Base-by-base conservation (phyloP, 2,113 vertebrate species). In the Phalacrocorax aristotelis region DNA sequence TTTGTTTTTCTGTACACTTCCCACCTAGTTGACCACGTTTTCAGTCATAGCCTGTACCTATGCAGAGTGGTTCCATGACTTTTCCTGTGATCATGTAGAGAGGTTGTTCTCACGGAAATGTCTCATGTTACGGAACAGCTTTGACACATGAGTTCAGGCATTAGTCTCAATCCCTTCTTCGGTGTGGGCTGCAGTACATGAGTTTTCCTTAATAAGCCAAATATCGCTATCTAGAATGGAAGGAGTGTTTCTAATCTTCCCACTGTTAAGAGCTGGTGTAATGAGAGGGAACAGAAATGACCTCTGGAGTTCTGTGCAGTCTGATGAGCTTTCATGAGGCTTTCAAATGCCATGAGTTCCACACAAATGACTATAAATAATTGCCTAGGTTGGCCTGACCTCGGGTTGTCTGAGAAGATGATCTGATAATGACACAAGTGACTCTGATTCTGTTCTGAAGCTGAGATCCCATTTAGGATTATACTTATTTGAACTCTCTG, bases 371-470 rank as follows among this genome's bases (percentile, higher is more conserved):
- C 97, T 97, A 87, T 89, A 97, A 97, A 97, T 95, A 96, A 97
- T 95, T 96, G 95, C 92, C 90, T 94, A 87, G 97, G 97, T 97
- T 97, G 97, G 96, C 95, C 94, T 97, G 97, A 97, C 97, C 97
- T 97, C 3, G 69, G 83, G 64, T 86, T 96, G 95, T 93, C 88
- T 92, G 88, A 95, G 96, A 83, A 90, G 96, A 97, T 96, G 96
- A 96, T 96, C 95, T 96, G 97, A 97, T 97, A 97, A 97, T 97
- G 96, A 93, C 83, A 89, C 3, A 0, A 94, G 92, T 89, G 88
- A 78, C 95, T 96, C 87, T 94, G 95, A 78, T 95, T 94, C 93
- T 92, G 83, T 92, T 94, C 95, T 95, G 88, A 93, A 90, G 90
- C 9, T 76, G 83, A 97, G 96, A 97, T 97, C 93, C 72, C 76